Base-by-base conservation (phyloP, 2,113 vertebrate species). In the Actenoides hombroni region DNA sequence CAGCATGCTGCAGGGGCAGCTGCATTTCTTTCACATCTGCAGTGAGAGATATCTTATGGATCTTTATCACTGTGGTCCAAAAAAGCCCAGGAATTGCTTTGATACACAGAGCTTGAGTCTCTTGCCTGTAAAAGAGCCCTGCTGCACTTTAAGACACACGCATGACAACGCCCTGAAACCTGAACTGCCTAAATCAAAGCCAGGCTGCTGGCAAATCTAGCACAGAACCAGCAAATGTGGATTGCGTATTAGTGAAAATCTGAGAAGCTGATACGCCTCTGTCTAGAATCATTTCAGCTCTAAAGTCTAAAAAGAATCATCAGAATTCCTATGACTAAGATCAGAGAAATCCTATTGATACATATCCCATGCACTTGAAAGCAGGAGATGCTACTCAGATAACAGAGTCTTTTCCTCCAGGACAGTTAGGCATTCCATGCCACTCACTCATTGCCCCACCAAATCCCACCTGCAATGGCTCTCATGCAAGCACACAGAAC, bases 161-260 rank as follows among this genome's bases (percentile, higher is more conserved):
- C 24, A 78, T 46, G 73, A 77, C 71, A 92, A 54, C 42, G 35
- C 60, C 51, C 60, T 78, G 60, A 88, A 89, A 76, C 26, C 37
- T 83, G 67, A 92, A 74, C 80, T 88, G 54, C 68, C 54, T 84
- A 71, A 82, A 78, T 87, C 69, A 78, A 95, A 97, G 73, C 51
- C 77, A 86, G 53, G 35, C 42, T 82, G 73, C 86, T 92, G 73
- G 82, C 42, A 84, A 88, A 81, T 29, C 83, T 59, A 74, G 56
- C 61, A 81, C 18, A 78, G 73, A 79, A 89, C 18, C 77, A 87
- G 65, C 11, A 77, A 67, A 88, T 88, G 48, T 40, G n/a, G 37
- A 57, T 63, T 78, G 69, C 14, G 12, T 49, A 74, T 54, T 51
- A 91, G 70, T 51, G 60, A 86, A 93, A 95, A 77, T 74, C 9